phyloP scores from a whole-genome alignment of 2,888 invertebrate genomes.

The Lepidocyrtinus sp. region DNA sequence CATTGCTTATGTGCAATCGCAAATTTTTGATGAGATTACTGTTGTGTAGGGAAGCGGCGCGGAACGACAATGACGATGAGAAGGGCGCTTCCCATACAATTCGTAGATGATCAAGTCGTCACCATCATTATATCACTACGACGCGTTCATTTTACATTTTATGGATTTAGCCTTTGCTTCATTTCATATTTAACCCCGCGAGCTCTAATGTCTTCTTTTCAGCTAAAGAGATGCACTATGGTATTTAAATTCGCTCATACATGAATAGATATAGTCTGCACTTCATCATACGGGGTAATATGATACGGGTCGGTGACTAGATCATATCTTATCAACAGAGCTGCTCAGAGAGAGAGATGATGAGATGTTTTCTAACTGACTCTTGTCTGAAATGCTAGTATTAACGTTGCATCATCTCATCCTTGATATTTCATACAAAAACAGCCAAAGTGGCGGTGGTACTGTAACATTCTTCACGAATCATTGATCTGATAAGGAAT shows the following conservation, averaged over 20 bases:
- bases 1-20: conserved; percentile 45
- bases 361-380: no score
- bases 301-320: neutral
- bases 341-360: no score
- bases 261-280: no score
- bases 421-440: no score
- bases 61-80: conserved; percentile 3
- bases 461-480: no score
- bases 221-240: neutral
- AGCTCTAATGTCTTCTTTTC: neutral
- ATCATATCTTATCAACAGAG: no score
- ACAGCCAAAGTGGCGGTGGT: no score
- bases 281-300: neutral
- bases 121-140: conserved; percentile 8
- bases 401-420: no score
- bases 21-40: conserved; percentile 45
- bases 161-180: neutral
- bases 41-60: conserved; percentile 12
- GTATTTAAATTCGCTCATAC: no score
- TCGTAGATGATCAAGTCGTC: neutral
- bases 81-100: neutral
- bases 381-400: no score
- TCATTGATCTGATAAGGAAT: no score
- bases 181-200: neutral
- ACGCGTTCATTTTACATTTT: neutral